phyloP scores from a whole-genome alignment of 35 echinoderm and acorn worm species.

The Ptychodera flava region DNA sequence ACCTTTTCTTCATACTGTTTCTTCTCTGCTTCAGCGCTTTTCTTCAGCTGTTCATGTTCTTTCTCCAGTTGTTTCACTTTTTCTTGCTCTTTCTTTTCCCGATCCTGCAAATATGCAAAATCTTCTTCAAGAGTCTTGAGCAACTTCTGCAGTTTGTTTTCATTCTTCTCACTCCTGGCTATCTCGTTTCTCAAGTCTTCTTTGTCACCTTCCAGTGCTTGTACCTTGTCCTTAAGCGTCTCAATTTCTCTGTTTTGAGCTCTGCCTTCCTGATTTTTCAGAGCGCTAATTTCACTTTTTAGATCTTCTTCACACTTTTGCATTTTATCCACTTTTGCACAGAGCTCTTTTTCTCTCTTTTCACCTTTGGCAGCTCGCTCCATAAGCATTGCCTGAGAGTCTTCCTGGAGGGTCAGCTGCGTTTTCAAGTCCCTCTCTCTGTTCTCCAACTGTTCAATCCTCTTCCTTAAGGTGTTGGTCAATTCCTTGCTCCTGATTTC shows the following conservation, averaged over 20 bases:
- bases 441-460: background rate
- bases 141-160: background rate
- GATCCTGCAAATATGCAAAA: background rate
- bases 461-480: background rate
- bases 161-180: background rate
- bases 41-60: background rate
- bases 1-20: background rate
- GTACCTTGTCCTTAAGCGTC: background rate
- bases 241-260: background rate
- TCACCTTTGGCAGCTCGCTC: background rate
- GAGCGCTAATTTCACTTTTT: background rate
- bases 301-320: background rate
- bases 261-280: background rate
- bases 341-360: background rate
- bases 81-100: background rate
- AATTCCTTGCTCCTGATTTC: background rate
- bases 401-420: background rate
- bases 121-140: background rate
- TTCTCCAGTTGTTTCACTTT: slow-evolving; percentile 47
- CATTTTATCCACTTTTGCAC: background rate
- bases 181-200: background rate
- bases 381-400: background rate
- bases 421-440: background rate
- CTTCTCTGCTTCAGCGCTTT: background rate
- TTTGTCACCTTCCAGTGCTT: background rate